Evolutionary conservation across 2,888 invertebrate species (phyloP).

Genomic region (Tuberolachnus salignus): DNA sequence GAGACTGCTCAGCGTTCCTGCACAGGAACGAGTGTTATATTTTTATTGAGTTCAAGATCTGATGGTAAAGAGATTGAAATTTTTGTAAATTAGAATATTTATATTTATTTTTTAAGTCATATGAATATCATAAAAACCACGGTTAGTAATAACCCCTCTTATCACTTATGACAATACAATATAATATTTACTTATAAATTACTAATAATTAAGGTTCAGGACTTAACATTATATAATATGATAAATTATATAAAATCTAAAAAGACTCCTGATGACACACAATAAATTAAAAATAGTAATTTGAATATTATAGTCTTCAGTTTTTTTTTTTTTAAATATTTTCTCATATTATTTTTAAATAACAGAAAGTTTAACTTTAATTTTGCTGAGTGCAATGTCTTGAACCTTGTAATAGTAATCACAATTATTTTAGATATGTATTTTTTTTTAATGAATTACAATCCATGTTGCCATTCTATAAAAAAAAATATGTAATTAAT

Average conservation of each 20-base stretch:
- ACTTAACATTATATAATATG: too few relatives aligned
- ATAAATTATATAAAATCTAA: too few relatives aligned
- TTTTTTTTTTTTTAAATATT: too few relatives aligned
- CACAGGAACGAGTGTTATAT: slow-evolving; percentile 85
- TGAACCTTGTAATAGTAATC: background rate
- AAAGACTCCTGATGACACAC: background rate
- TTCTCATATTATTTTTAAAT: too few relatives aligned
- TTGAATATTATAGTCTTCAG: too few relatives aligned
- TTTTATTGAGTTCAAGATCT: slow-evolving; percentile 71
- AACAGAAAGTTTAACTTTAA: too few relatives aligned
- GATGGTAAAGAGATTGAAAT: slow-evolving; percentile 22
- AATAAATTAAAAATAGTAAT: too few relatives aligned
- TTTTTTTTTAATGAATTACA: too few relatives aligned
- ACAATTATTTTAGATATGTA: background rate
- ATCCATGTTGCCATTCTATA: slow-evolving; percentile 17
- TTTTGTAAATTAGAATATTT: slow-evolving; percentile 17
- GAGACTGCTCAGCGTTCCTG: slow-evolving; percentile 83
- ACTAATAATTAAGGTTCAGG: too few relatives aligned
- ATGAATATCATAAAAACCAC: background rate
- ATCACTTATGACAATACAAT: too few relatives aligned
- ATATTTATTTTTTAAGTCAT: slow-evolving; percentile 3
- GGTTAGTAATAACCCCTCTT: background rate
- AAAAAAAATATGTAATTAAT: background rate
- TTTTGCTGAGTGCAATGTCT: too few relatives aligned
- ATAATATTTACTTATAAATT: background rate